These are phyloP conservation scores for Lepus europaeus DNA, from an alignment of 2,113 vertebrate species.

Conservation along the genomic window DNA sequence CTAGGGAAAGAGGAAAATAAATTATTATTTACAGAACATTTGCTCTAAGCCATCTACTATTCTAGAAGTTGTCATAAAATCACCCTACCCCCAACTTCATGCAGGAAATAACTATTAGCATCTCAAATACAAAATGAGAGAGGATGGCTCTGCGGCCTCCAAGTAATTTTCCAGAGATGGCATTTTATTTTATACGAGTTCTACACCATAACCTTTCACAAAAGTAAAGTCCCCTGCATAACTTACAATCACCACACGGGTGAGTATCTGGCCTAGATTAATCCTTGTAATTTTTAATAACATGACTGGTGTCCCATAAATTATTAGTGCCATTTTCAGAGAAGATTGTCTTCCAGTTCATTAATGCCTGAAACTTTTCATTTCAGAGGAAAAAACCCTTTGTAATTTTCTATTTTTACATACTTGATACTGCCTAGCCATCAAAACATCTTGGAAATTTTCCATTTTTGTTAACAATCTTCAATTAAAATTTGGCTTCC, in stretches of 20 bases:
- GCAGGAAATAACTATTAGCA: not conserved
- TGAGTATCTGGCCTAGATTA: not conserved
- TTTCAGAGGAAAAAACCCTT: not conserved
- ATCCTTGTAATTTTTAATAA: not conserved
- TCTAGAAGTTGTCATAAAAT: conserved; percentile 21
- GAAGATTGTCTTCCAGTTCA: not conserved
- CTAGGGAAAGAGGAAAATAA: not conserved
- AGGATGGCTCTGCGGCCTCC: not conserved
- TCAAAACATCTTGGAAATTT: conserved; percentile 40
- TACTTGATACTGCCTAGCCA: conserved; percentile 9
- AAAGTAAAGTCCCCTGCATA: not conserved
- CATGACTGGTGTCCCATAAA: not conserved
- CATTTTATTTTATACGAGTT: not conserved
- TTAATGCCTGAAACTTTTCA: conserved; percentile 33
- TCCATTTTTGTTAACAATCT: conserved; percentile 48
- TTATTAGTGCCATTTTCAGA: conserved; percentile 35
- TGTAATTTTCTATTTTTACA: conserved; percentile 32
- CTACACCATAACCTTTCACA: not conserved
- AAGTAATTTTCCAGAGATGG: not conserved
- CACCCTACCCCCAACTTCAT: not conserved
- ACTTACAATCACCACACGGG: not conserved
- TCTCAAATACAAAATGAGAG: conserved; percentile 30
- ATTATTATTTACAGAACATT: not conserved
- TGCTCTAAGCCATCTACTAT: not conserved
- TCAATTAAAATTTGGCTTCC: conserved; percentile 54